Evolutionary conservation across 1,140 invertebrate species (phyloP).

Genomic region (Saccostrea glomerata): DNA sequence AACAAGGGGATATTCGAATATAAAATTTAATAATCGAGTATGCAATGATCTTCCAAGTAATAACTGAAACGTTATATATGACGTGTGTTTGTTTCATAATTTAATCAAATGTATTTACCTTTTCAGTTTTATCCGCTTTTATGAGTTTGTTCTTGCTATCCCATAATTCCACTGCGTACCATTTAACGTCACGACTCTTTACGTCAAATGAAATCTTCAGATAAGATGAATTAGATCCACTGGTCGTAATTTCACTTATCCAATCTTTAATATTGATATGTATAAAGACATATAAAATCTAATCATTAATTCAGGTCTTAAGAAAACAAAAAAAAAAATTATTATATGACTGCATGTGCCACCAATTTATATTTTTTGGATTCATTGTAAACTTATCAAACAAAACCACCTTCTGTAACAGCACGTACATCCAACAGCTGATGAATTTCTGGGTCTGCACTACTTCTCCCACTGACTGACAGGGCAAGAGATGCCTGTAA

Average conservation of each 20-base stretch:
- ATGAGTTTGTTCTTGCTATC: not conserved
- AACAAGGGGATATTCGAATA: too few relatives aligned
- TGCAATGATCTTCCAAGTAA: too few relatives aligned
- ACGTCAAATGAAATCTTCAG: conserved; percentile 26
- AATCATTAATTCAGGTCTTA: not conserved
- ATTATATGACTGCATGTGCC: too few relatives aligned
- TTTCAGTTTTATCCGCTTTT: not conserved
- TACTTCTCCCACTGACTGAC: not conserved
- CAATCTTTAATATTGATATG: not conserved
- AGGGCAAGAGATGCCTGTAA: not conserved
- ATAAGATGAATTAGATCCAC: not conserved
- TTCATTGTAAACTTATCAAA: not conserved
- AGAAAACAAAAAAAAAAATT: not conserved
- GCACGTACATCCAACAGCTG: not conserved
- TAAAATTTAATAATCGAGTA: too few relatives aligned
- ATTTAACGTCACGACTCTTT: conserved; percentile 3
- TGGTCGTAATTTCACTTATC: not conserved
- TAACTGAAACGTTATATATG: too few relatives aligned
- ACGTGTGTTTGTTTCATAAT: too few relatives aligned
- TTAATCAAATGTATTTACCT: not conserved
- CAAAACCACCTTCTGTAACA: not conserved
- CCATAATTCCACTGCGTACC: conserved; percentile 16
- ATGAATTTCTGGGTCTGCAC: not conserved
- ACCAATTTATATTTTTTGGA: too few relatives aligned
- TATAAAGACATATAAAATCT: not conserved